Evolutionary conservation across 2,797 vertebrate genomes (phyloP).

Genomic region (Mionectes olivaceus): DNA sequence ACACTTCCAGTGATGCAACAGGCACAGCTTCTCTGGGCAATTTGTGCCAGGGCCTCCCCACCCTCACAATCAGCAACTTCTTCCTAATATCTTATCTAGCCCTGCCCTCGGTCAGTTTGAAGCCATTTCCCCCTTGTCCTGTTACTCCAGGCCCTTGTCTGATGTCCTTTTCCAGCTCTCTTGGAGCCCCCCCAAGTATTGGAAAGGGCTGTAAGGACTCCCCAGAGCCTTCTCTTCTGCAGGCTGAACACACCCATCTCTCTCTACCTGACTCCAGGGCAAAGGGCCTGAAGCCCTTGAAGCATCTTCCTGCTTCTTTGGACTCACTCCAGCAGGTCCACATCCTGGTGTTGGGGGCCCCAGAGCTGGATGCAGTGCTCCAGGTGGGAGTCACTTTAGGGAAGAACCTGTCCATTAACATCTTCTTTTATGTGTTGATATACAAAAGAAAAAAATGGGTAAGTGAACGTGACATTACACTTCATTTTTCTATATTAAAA

Average conservation of each 20-base stretch:
- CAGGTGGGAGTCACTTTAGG: neutral
- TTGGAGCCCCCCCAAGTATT: neutral
- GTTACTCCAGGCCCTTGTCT: too few relatives aligned
- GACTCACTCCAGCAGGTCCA: neutral
- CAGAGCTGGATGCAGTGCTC: neutral
- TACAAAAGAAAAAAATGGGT: neutral
- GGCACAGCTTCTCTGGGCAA: neutral
- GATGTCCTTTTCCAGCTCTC: neutral
- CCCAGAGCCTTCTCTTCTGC: neutral
- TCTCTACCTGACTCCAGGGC: neutral
- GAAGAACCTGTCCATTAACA: neutral
- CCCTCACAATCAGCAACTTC: neutral
- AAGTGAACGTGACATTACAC: neutral
- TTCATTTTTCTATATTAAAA: neutral
- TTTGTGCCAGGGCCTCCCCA: accelerated
- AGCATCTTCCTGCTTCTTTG: neutral
- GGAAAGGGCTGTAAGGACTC: neutral
- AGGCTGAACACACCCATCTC: neutral
- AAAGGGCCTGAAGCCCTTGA: neutral
- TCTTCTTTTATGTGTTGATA: neutral
- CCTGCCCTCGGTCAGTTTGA: accelerated
- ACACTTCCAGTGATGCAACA: neutral
- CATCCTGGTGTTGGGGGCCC: accelerated
- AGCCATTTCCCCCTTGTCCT: neutral
- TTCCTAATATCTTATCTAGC: neutral